Base-by-base conservation (phyloP, 2,888 invertebrate species). In the Sinhomidia bicolor region DNA sequence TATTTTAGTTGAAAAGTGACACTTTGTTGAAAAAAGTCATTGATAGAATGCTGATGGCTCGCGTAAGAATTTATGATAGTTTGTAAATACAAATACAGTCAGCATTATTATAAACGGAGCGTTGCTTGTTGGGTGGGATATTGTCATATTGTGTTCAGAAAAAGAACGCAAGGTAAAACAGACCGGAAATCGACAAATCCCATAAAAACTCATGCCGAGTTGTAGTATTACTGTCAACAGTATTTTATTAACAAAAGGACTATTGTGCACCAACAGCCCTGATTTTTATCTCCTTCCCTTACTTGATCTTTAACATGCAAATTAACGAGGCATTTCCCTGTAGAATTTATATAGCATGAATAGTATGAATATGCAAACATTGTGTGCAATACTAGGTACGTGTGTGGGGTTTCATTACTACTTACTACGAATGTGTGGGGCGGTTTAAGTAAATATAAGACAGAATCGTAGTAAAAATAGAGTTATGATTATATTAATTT, bases 171-270 rank as follows among this genome's bases (percentile, higher is more conserved):
- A 60, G n/a, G 1, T 68, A 17, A 74, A 74, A 47, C 9, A 74
- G 44, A 14, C 71, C 71, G 71, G 71, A 74, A 44, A 44, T 74
- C 41, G 68, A 9, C 9, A 68, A 60, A 17, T 32, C n/a, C 14
- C 14, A 68, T 68, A 68, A 68, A 41, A 41, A 17, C 4, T 20
- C 20, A 68, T 68, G 41, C 2, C 17, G 20, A 20, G 20, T 47
- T 14, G n/a, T 20, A 47, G n/a, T 20, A 47, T 74, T 44, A 5
- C 44, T 74, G 44, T 74, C 44, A 47, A 23, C 71, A 74, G 47
- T 47, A 10, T 7, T 23, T 65, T 32, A n/a, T 10, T 41, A 41
- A 41, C 17, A 20, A 65, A 65, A 65, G 29, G 32, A 4, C 3
- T 2, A 32, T 65, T 32, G 32, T 36, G 17, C 20, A 17, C 20